Evolutionary conservation across 1,140 invertebrate species (phyloP).

Genomic region (Drosophila kepulauana): DNA sequence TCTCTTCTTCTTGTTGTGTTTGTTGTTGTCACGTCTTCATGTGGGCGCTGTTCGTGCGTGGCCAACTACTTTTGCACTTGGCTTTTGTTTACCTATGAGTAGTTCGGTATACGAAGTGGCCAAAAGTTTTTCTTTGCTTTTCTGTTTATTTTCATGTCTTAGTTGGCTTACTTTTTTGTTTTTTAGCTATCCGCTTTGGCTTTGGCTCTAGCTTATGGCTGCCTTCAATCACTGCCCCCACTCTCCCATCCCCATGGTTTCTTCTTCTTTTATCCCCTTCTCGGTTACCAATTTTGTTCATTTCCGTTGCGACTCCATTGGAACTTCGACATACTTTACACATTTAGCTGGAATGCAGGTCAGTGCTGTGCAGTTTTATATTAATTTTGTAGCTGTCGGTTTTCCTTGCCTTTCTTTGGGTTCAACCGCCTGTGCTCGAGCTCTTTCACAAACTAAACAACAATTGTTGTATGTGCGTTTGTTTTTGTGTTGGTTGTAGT

Average conservation of each 20-base stretch:
- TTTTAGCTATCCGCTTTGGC: slow-evolving; percentile 47
- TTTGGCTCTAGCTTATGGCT: slow-evolving; percentile 51
- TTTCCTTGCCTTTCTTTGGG: slow-evolving; percentile 15
- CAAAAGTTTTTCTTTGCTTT: slow-evolving; percentile 60
- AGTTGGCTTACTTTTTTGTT: slow-evolving; percentile 67
- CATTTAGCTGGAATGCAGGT: slow-evolving; percentile 66
- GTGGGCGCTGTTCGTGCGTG: slow-evolving; percentile 47
- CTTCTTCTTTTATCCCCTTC: background rate
- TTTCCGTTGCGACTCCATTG: slow-evolving; percentile 66
- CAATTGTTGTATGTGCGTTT: slow-evolving; percentile 24
- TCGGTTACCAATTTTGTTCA: slow-evolving; percentile 61
- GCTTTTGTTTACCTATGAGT: slow-evolving; percentile 67
- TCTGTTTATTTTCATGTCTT: slow-evolving; percentile 69
- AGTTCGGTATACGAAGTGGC: slow-evolving; percentile 40
- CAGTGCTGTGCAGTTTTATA: slow-evolving; percentile 62
- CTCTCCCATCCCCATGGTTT: background rate
- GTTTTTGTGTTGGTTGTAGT: background rate
- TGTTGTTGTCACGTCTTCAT: slow-evolving; percentile 31
- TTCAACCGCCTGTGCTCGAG: slow-evolving; percentile 47
- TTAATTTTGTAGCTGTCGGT: slow-evolving; percentile 50
- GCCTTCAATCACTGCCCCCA: slow-evolving; percentile 54
- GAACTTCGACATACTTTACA: slow-evolving; percentile 50
- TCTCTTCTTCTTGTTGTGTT: background rate
- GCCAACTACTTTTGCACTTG: slow-evolving; percentile 62
- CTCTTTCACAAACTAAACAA: slow-evolving; percentile 29